These are phyloP conservation scores for Lomographa bimaculata DNA, from an alignment of 2,888 invertebrate species.

Conservation along the genomic window DNA sequence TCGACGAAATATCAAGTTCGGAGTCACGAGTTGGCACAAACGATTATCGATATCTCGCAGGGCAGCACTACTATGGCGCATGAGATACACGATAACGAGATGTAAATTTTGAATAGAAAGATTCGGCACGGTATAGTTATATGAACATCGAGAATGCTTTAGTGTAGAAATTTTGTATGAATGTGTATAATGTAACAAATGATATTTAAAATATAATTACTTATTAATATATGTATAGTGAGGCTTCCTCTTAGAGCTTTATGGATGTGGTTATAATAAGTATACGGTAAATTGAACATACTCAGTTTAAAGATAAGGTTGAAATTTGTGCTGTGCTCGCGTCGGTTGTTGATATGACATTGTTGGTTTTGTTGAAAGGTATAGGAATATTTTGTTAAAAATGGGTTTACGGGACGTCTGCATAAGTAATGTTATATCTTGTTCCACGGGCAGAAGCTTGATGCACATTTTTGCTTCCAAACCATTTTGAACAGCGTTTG, in stretches of 20 bases:
- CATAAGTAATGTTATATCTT: no score
- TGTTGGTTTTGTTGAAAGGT: constrained; percentile 23
- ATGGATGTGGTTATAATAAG: constrained; percentile 74
- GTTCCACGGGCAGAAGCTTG: no score
- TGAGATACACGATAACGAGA: constrained; percentile 10
- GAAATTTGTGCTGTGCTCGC: constrained; percentile 59
- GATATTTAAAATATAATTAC: constrained; percentile 66
- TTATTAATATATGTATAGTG: constrained; percentile 73
- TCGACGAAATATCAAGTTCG: no score
- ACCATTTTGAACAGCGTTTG: no score
- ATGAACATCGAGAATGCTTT: constrained; percentile 73
- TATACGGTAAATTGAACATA: constrained; percentile 79
- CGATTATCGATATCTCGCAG: no score
- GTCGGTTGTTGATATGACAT: constrained; percentile 40
- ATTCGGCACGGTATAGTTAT: constrained; percentile 41
- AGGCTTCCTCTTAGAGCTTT: constrained; percentile 82
- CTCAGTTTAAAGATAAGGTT: constrained; percentile 69
- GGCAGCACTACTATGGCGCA: no score
- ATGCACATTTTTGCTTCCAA: no score
- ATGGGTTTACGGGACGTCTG: no score
- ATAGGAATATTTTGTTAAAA: no score
- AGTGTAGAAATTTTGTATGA: constrained; percentile 73
- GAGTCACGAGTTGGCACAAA: no score
- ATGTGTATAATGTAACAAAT: constrained; percentile 73
- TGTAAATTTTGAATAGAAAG: constrained; percentile 21